A percentile compares a stretch with the other conserved stretches of the same genome.
Evolutionary conservation across 2,888 invertebrate genomes (phyloP).

Genomic region (Amblyjoppa proteus): DNA sequence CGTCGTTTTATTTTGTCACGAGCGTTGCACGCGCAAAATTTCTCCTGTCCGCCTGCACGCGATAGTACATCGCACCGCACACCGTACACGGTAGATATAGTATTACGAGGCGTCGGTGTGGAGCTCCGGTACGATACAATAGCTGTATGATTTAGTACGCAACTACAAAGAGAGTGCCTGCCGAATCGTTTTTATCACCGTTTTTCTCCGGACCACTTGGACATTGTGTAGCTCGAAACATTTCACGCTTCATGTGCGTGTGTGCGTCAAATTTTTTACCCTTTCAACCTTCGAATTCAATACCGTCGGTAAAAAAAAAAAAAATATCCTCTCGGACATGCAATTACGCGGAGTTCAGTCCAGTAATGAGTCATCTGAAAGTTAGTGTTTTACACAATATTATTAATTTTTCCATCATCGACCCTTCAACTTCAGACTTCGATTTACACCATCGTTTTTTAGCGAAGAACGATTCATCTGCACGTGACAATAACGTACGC

Average conservation of each 20-base stretch:
- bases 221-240: constrained; percentile 4
- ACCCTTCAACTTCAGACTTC: neutral
- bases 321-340: neutral
- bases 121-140: neutral
- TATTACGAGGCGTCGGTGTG: neutral
- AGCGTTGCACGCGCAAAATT: constrained; percentile 19
- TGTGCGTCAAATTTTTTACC: neutral
- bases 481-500: too few relatives aligned
- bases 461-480: neutral
- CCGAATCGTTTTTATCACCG: constrained; percentile 11
- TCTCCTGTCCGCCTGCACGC: neutral
- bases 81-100: neutral
- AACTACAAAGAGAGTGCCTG: neutral
- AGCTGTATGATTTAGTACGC: neutral
- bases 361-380: neutral
- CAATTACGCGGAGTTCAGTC: neutral
- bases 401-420: neutral
- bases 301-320: neutral
- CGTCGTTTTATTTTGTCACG: constrained; percentile 20
- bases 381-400: neutral
- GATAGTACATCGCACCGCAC: neutral
- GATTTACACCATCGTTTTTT: too few relatives aligned
- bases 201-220: constrained; percentile 2
- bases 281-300: neutral
- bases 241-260: neutral